phyloP scores from a whole-genome alignment of 2,888 invertebrate species.

The Hecatera dysodea region DNA sequence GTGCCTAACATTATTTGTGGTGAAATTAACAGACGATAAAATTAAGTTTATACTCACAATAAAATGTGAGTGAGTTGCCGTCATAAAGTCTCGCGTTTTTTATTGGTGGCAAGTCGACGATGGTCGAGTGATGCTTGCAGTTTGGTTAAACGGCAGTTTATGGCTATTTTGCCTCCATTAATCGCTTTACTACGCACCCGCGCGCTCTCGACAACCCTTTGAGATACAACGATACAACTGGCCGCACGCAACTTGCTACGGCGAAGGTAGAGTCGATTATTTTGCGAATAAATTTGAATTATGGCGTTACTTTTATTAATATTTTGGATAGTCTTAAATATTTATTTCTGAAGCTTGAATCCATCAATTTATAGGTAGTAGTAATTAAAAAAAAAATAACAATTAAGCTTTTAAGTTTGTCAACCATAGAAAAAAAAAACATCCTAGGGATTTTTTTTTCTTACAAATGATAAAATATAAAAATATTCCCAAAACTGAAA shows the following conservation, averaged over 20 bases:
- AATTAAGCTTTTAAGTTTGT: slow-evolving; percentile 4
- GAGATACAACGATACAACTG: slow-evolving; percentile 56
- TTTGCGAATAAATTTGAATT: background rate
- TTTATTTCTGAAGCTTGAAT: too few species aligned
- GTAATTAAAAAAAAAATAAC: background rate
- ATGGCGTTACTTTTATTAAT: background rate
- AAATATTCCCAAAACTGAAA: slow-evolving; percentile 27
- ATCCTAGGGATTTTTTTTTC: background rate
- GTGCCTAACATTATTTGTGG: slow-evolving; percentile 90
- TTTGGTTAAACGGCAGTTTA: slow-evolving; percentile 91
- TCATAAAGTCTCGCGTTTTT: slow-evolving; percentile 91
- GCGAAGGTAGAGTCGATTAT: slow-evolving; percentile 12
- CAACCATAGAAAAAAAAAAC: background rate
- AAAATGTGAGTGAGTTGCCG: slow-evolving; percentile 91
- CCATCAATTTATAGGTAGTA: background rate
- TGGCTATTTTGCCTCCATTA: slow-evolving; percentile 91
- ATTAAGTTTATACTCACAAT: slow-evolving; percentile 91
- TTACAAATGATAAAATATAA: background rate
- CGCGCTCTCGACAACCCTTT: slow-evolving; percentile 84
- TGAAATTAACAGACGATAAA: slow-evolving; percentile 91
- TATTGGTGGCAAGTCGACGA: slow-evolving; percentile 88
- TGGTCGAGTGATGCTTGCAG: slow-evolving; percentile 90
- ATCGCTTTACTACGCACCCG: slow-evolving; percentile 90
- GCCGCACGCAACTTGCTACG: slow-evolving; percentile 37
- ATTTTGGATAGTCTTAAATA: background rate